Evolutionary conservation across 1,140 invertebrate genomes (phyloP).

Genomic region (Leucophenga varia): DNA sequence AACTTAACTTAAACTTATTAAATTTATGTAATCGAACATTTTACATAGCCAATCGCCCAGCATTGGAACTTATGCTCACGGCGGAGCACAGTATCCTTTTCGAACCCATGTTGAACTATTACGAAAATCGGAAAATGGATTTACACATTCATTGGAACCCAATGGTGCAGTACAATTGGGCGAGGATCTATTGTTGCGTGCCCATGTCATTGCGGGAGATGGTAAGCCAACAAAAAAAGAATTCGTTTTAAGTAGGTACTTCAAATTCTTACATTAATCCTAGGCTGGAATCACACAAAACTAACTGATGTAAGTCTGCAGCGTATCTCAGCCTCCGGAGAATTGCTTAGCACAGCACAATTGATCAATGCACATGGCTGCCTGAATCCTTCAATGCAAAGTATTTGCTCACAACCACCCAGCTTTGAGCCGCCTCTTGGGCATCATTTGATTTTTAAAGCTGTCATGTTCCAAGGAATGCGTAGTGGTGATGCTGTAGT

Average conservation of each 20-base stretch:
- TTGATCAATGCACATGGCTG: conserved; percentile 64
- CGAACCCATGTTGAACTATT: conserved; percentile 64
- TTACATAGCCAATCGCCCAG: conserved; percentile 50
- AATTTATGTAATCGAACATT: too few species aligned
- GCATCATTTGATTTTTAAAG: conserved; percentile 58
- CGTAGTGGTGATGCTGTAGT: conserved; percentile 64
- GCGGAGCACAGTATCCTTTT: conserved; percentile 62
- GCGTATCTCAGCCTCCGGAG: conserved; percentile 42
- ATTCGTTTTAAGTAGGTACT: neutral
- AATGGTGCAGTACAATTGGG: conserved; percentile 65
- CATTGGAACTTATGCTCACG: conserved; percentile 58
- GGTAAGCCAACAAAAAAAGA: conserved; percentile 54
- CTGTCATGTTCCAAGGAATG: conserved; percentile 71
- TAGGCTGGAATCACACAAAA: conserved; percentile 66
- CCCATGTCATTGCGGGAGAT: conserved; percentile 62
- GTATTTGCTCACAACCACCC: conserved; percentile 61
- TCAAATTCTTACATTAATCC: neutral
- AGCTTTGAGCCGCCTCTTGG: conserved; percentile 51
- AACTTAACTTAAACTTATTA: too few species aligned
- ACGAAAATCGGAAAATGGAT: conserved; percentile 59
- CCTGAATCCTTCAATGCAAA: conserved; percentile 61
- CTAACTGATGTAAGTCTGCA: conserved; percentile 64
- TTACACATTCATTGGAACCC: conserved; percentile 60
- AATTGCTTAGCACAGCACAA: conserved; percentile 57
- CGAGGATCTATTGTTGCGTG: conserved; percentile 66